Evolutionary conservation across 2,113 vertebrate genomes (phyloP), one percentile per base, ranked within the genome.

Genomic region (Dascyllus trimaculatus): DNA sequence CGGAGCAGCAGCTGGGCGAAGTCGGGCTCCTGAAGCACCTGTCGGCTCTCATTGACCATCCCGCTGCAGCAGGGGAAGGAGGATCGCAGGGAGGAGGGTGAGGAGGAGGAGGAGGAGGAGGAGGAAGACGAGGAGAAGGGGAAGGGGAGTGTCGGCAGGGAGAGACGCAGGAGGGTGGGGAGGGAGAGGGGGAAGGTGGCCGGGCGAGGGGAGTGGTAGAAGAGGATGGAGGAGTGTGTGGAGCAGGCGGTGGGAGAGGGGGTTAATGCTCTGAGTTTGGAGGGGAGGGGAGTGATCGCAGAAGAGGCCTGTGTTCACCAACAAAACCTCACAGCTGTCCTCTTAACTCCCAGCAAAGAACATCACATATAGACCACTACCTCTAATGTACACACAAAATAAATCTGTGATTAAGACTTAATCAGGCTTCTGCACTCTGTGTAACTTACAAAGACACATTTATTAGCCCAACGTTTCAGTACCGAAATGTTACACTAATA

Each of bases 21-120:
- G 91, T 99, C 97, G 0, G 97, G 98, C 86, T 99, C 98, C 63
- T 97, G 97, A n/a, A 99, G 95, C 52, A 97, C 96, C 62, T 97
- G 97, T 0, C 96, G 93, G 69, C 97, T 99, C 85, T 97, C 96
- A 3, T 98, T 96, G 15, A 98, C 96, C 5, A 92, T 93, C 40
- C 94, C 96, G 40, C 92, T 90, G 78, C 61, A 72, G 81, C 19
- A 1, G 45, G 67, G 38, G 43, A 21, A 24, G 56, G 77, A 29
- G 63, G 70, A 24, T 51, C 78, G 40, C 3, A 80, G 43, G 22
- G 78, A 52, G 19, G 48, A 11, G 46, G 69, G 64, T 43, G 48
- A 2, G 61, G 29, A n/a, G 43, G 59, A 43, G 17, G 25, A 43
- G 51, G 63, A 25, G 21, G 63, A 48, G 21, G 51, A n/a, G 24